These are phyloP conservation scores for Sebastes aleutianus DNA, from an alignment of 2,797 vertebrate species.

Conservation along the genomic window DNA sequence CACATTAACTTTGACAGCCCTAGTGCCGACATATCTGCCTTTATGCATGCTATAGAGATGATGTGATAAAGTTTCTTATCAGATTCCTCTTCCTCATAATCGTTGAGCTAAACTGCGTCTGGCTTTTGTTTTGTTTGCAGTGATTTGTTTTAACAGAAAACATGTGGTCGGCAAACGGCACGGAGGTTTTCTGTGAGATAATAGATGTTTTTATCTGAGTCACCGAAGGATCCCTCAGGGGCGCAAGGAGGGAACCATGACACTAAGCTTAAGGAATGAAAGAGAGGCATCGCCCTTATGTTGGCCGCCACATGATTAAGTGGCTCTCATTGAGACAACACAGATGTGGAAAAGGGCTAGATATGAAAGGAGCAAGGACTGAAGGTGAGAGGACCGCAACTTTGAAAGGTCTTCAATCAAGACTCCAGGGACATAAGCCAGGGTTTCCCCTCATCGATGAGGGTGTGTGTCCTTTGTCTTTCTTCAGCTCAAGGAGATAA, in stretches of 20 bases:
- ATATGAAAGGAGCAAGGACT: slow-evolving; percentile 24
- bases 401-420: slow-evolving; percentile 54
- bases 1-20: too few species aligned
- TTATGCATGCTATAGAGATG: background rate
- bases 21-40: background rate
- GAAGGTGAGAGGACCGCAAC: slow-evolving; percentile 35
- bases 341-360: slow-evolving; percentile 34
- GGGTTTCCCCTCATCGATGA: slow-evolving; percentile 16
- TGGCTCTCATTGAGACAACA: slow-evolving; percentile 33
- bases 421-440: slow-evolving; percentile 38
- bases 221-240: slow-evolving; percentile 26
- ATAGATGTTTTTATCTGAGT: slow-evolving; percentile 51
- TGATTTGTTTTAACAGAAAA: slow-evolving; percentile 47
- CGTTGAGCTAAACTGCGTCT: background rate
- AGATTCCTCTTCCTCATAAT: background rate
- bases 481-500: slow-evolving; percentile 13
- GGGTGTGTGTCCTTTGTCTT: slow-evolving; percentile 19
- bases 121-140: slow-evolving; percentile 18
- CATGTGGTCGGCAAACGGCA: slow-evolving; percentile 27
- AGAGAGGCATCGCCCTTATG: slow-evolving; percentile 34
- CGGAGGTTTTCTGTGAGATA: slow-evolving; percentile 14
- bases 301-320: slow-evolving; percentile 33
- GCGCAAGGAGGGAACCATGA: slow-evolving; percentile 55
- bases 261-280: slow-evolving; percentile 60
- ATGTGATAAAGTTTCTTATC: background rate